These are phyloP conservation scores for Toxostoma redivivum DNA, from an alignment of 2,113 vertebrate species.

Conservation along the genomic window DNA sequence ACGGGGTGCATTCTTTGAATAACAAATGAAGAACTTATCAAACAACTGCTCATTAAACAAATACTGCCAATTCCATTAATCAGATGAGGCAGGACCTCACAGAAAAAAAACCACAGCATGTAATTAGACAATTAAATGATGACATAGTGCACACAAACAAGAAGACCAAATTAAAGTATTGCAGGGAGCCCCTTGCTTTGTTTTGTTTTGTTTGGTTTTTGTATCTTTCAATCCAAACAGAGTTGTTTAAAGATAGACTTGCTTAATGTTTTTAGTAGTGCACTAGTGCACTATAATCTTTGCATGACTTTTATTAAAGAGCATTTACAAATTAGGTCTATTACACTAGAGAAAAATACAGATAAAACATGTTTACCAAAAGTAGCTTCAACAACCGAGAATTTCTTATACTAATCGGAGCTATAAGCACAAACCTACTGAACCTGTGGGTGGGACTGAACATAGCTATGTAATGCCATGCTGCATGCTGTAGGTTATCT, in stretches of 20 bases:
- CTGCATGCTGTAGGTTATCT: not conserved
- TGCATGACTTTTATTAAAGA: not conserved
- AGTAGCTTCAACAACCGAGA: not conserved
- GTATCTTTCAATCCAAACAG: not conserved
- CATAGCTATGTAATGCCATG: not conserved
- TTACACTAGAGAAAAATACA: not conserved
- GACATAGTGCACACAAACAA: not conserved
- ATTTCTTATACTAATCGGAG: not conserved
- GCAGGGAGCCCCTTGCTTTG: not conserved
- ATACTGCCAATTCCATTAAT: not conserved
- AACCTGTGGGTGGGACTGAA: not conserved
- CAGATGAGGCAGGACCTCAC: not conserved
- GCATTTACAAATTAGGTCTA: not conserved
- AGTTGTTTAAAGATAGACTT: not conserved
- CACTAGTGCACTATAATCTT: not conserved
- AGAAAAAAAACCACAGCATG: not conserved
- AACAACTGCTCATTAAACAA: slow-evolving; percentile 11
- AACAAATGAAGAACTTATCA: not conserved
- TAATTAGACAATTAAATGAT: not conserved
- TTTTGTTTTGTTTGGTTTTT: not conserved
- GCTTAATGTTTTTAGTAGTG: not conserved
- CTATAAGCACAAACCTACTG: not conserved
- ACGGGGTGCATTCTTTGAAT: not conserved
- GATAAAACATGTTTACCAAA: not conserved
- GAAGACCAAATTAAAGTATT: not conserved